Base-by-base conservation (phyloP, 2,888 invertebrate species). In the Cosmia trapezina region DNA sequence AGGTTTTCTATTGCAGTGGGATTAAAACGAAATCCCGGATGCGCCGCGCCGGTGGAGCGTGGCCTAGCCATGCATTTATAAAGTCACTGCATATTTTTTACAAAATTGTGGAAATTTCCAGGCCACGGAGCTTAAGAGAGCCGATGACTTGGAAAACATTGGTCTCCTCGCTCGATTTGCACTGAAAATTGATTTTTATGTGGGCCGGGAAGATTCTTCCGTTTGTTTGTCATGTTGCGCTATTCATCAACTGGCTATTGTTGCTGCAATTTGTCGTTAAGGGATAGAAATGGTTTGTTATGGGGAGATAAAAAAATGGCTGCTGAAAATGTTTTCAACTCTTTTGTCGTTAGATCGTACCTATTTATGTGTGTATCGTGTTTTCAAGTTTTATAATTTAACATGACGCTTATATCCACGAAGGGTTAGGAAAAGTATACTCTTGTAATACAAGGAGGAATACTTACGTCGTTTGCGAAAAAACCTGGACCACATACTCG, bases 151-250 rank as follows among this genome's bases (percentile, higher is more conserved):
- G 96, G 96, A 96, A 96, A 94, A 90, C 92, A 94, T 94, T 91
- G 94, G 94, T 91, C 89, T 91, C 88, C 88, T 89, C 94, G 95
- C 94, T 95, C 95, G 94, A 95, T 95, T 96, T 95, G 90, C 94
- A 94, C 92, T 92, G 93, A 87, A 94, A 96, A 95, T 95, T 95
- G 95, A 95, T 95, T 95, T 95, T 94, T 94, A 93, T 94, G 90
- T 90, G 87, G 90, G 86, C 83, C 78, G 83, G 85, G 86, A 85
- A 86, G 86, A 78, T 83, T 83, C 75, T 76, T 67, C 60, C 81
- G 70, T 81, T 76, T 76, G 76, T 80, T 77, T 73, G 73, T 81
- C 77, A 64, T 81, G 54, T 56, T 60, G 28, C 53, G 60, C 60
- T 54, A 70, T 74, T 81, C 64, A 78, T 80, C 77, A 81, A 53